Evolutionary conservation across 2,888 invertebrate species (phyloP), one percentile per base, ranked within the genome.

Genomic region (Oscheius onirici): DNA sequence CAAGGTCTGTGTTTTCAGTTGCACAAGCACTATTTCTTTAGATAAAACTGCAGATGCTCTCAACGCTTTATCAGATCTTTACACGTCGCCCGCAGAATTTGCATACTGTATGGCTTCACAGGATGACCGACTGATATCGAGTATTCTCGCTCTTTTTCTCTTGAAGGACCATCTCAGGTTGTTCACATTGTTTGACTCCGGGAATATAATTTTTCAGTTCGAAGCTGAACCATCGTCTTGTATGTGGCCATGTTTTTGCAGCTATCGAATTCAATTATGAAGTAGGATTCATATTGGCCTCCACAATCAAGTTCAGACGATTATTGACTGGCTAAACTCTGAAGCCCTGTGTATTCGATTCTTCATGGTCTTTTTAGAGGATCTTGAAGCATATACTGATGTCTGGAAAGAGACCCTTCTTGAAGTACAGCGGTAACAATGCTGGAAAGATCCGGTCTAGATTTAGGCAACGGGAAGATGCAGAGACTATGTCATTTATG

Each of bases 281-380:
- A 22, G 58, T 58, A 5, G 17, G 58, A 15, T 57, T 34, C n/a
- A 26, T 34, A 5, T 57, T 57, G 6, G 24, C n/a, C 3, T 40
- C 6, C 8, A 24, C 20, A 41, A 17, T 24, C 26, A 10, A 24
- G 15, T 68, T 55, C 51, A 69, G 69, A 28, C 44, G 17, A 8
- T 61, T 15, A 13, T 69, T 17, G 69, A 69, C n/a, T 61, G 60
- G 60, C 24, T 60, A 2, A 40, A 46, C 11, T 69, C 61, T 5
- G 69, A 69, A 49, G 17, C 49, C 2, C 40, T 60, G 20, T 28
- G 22, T 40, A 13, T 49, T 6, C 13, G n/a, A 20, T 58, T 69
- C 15, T 22, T 60, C 17, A 5, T 24, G 6, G 10, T 15, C 8
- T 57, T 60, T 26, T 20, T 69, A n/a, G 51, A 69, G 22, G 69